Percentiles rank a stretch among this genome's conserved stretches.
Conservation (phyloP, 2,113 vertebrate species). For the Myanophis thanlyinensis region DNA sequence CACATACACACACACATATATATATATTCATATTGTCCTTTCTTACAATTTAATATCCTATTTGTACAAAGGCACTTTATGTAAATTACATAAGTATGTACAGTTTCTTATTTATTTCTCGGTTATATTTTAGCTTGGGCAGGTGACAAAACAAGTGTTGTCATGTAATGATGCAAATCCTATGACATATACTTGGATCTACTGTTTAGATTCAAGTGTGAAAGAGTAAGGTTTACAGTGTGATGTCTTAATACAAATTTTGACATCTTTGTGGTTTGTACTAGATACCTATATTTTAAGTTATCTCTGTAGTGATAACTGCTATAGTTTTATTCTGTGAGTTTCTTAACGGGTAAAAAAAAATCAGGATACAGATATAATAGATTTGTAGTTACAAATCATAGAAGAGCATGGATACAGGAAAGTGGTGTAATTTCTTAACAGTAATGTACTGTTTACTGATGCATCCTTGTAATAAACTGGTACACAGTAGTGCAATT, state of each 20-base stretch:
- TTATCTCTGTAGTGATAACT: not conserved
- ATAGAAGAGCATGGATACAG: not conserved
- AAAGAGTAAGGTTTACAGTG: not conserved
- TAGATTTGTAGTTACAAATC: not conserved
- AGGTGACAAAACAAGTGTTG: not conserved
- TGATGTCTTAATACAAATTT: not conserved
- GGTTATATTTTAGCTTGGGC: not conserved
- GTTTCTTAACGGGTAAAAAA: not conserved
- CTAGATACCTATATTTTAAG: not conserved
- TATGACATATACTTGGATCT: not conserved
- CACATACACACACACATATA: too few species aligned
- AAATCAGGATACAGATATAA: not conserved
- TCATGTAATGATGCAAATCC: not conserved
- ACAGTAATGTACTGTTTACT: constrained; percentile 8
- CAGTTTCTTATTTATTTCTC: not conserved
- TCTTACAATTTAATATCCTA: not conserved
- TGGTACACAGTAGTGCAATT: not conserved
- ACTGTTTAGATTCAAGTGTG: not conserved
- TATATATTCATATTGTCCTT: not conserved
- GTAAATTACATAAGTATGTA: not conserved
- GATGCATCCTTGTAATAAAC: not conserved
- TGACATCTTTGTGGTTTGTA: not conserved
- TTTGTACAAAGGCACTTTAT: not conserved
- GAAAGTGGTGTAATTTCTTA: not conserved
- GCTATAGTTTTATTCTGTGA: not conserved